Base-by-base conservation (phyloP, 2,797 vertebrate species). In the Oophaga sylvatica region DNA sequence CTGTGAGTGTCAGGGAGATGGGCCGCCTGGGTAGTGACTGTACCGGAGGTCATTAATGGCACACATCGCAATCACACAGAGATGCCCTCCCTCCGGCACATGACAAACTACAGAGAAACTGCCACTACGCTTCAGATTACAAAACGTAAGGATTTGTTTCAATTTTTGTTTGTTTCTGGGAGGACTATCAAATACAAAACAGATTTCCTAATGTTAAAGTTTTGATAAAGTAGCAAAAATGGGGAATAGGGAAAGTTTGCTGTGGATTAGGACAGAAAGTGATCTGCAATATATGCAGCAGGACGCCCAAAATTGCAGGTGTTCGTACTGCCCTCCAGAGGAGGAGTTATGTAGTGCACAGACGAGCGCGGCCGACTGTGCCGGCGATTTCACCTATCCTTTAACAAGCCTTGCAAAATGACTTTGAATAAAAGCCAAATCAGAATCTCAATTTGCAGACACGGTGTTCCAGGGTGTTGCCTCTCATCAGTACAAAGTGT, bases 1-100 rank as follows among this genome's bases (percentile, higher is more conserved):
- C 65, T 75, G 80, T 75, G 41, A 79, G 79, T 83, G 88, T 63
- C 63, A 83, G 56, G 80, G 79, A 56, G 80, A 83, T 83, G 88
- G 73, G 77, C 12, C 13, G 35, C 67, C 19, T 81, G 77, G 70
- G 60, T 90, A 78, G 85, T 86, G 35, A 87, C 75, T 83, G 26
- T 26, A 26, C 26, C 80, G 22, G 0, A 35, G 81, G 68, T 12
- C 88, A 86, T 76, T 22, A 86, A 89, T 80, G 87, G 87, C 70
- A 76, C 77, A 76, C 70, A 65, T 53, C 53, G 19, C 75, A 80
- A 35, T 83, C 82, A 84, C 56, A 26, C 67, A 68, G 7, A 5
- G n/a, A 78, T 67, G 70, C 20, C 67, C 68, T 29, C 56, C 67
- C 70, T 29, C 71, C 62, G 63, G 45, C 80, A 82, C 63, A 20